Percentiles rank a stretch among this genome's conserved stretches.
These are phyloP conservation scores for Neomonachus schauinslandi DNA, from an alignment of 2,113 vertebrate species.

Conservation along the genomic window DNA sequence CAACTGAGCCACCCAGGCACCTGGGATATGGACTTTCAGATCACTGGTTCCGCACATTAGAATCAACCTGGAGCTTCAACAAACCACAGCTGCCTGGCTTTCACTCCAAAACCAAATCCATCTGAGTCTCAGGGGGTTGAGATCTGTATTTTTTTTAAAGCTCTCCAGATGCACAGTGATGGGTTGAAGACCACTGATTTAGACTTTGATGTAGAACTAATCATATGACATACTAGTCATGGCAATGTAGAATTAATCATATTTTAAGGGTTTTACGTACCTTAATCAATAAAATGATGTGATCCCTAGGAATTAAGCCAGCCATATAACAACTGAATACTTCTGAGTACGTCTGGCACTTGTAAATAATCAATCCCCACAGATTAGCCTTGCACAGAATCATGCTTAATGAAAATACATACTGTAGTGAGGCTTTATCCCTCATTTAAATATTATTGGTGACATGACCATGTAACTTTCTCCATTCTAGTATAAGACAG, in stretches of 20 bases:
- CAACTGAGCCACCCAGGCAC: neutral
- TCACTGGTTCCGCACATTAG: neutral
- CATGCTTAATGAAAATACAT: neutral
- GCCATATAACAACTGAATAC: neutral
- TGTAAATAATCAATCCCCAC: neutral
- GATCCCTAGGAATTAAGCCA: neutral
- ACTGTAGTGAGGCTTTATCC: neutral
- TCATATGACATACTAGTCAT: neutral
- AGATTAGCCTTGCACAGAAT: neutral
- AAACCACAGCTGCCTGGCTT: neutral
- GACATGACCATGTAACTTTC: neutral
- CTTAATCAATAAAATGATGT: slow-evolving; percentile 4
- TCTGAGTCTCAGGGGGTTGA: neutral
- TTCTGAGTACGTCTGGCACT: neutral
- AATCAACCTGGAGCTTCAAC: neutral
- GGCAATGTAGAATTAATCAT: neutral
- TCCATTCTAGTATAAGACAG: neutral
- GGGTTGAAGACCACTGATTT: neutral
- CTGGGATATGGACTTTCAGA: neutral
- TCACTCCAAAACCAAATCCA: neutral
- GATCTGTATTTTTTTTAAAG: neutral
- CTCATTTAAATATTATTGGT: neutral
- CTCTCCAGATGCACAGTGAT: neutral
- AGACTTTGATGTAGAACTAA: neutral
- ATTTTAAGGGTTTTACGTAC: neutral